Evolutionary conservation across 2,888 invertebrate species (phyloP).

Genomic region (Operophtera brumata): DNA sequence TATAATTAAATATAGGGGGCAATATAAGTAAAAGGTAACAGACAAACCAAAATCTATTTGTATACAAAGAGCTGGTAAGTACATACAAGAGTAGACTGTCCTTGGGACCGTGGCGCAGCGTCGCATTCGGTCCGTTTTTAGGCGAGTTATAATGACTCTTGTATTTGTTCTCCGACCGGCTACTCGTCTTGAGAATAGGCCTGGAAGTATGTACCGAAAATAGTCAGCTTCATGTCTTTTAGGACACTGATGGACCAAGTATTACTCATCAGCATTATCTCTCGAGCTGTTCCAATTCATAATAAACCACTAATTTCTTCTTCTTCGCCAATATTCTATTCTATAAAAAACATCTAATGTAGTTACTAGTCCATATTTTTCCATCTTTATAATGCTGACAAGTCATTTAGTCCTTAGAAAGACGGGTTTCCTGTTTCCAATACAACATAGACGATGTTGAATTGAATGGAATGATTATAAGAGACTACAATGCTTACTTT

Average conservation of each 20-base stretch:
- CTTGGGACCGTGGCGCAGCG: slow-evolving; percentile 88
- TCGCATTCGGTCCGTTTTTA: slow-evolving; percentile 85
- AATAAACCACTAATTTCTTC: no score
- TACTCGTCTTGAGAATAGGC: slow-evolving; percentile 66
- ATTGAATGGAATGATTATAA: background rate
- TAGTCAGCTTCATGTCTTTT: background rate
- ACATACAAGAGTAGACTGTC: slow-evolving; percentile 89
- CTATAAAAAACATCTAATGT: no score
- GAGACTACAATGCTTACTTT: background rate
- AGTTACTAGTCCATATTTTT: no score
- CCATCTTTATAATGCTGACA: background rate
- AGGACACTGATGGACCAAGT: background rate
- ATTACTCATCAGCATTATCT: slow-evolving; percentile 8
- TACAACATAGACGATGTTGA: background rate
- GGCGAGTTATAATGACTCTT: slow-evolving; percentile 80
- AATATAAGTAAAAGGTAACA: background rate
- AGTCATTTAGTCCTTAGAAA: background rate
- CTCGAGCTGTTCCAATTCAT: background rate
- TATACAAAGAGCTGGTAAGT: slow-evolving; percentile 5
- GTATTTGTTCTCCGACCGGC: slow-evolving; percentile 75
- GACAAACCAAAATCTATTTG: background rate
- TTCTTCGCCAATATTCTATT: no score
- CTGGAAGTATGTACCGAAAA: slow-evolving; percentile 44
- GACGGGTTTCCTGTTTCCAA: background rate
- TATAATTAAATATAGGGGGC: background rate